Evolutionary conservation across 2,113 vertebrate genomes (phyloP).

Genomic region (Vidua chalybeata): DNA sequence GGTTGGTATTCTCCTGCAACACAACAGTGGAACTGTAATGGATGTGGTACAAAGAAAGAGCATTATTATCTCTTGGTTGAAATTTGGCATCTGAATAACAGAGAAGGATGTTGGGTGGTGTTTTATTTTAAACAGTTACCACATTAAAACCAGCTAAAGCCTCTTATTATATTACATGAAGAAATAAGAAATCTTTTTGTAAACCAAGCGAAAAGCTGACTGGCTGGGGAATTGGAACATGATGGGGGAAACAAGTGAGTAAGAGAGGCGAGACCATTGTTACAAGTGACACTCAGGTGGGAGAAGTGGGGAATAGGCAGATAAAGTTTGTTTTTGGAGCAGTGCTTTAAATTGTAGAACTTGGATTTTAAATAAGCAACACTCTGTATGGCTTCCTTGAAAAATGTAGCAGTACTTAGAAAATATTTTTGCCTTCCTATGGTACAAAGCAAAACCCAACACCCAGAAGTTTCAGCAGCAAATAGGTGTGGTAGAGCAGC

Average conservation of each 20-base stretch:
- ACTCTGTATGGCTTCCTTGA: not conserved
- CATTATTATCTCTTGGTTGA: not conserved
- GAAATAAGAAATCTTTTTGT: not conserved
- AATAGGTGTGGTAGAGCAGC: not conserved
- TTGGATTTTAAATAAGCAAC: not conserved
- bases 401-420: not conserved
- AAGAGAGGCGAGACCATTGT: not conserved
- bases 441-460: not conserved
- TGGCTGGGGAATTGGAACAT: not conserved
- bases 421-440: not conserved
- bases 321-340: not conserved
- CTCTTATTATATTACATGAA: not conserved
- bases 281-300: not conserved
- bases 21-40: not conserved
- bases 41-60: not conserved
- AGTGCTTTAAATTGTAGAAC: not conserved
- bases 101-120: not conserved
- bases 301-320: not conserved
- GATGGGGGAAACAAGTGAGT: not conserved
- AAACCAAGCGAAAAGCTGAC: not conserved
- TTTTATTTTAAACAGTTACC: not conserved
- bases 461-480: not conserved
- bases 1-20: not conserved
- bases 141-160: not conserved
- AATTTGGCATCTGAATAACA: not conserved